Conservation (phyloP, 2,797 vertebrate species). For the Glyptemys insculpta region DNA sequence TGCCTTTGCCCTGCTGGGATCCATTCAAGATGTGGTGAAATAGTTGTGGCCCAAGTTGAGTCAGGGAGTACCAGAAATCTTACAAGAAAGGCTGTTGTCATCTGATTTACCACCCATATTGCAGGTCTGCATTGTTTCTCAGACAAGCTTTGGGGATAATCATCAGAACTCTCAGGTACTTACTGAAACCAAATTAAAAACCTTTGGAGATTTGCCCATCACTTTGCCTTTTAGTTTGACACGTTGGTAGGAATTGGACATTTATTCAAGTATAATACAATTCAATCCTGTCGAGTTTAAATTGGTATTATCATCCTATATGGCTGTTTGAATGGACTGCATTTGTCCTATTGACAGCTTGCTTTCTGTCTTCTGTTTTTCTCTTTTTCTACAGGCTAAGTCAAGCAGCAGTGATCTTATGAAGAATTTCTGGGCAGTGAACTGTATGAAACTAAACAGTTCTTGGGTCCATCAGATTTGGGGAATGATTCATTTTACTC, state of each 20-base stretch:
- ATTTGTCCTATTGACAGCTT: not conserved
- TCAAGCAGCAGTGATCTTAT: not conserved
- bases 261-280: conserved; percentile 15
- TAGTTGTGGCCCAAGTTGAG: not conserved
- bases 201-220: not conserved
- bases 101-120: not conserved
- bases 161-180: not conserved
- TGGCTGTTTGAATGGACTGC: not conserved
- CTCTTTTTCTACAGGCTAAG: not conserved
- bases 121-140: not conserved
- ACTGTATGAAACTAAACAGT: not conserved
- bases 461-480: not conserved
- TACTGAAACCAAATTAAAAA: not conserved
- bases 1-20: not conserved
- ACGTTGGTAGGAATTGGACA: not conserved
- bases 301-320: not conserved
- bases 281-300: conserved; percentile 18
- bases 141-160: not conserved
- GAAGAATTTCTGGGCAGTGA: not conserved
- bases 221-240: not conserved
- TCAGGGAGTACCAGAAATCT: not conserved
- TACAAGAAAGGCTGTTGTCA: not conserved
- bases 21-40: not conserved
- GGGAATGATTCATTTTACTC: not conserved
- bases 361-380: conserved; percentile 8